phyloP scores from a whole-genome alignment of 2,113 vertebrate genomes.

The Mobula birostris region DNA sequence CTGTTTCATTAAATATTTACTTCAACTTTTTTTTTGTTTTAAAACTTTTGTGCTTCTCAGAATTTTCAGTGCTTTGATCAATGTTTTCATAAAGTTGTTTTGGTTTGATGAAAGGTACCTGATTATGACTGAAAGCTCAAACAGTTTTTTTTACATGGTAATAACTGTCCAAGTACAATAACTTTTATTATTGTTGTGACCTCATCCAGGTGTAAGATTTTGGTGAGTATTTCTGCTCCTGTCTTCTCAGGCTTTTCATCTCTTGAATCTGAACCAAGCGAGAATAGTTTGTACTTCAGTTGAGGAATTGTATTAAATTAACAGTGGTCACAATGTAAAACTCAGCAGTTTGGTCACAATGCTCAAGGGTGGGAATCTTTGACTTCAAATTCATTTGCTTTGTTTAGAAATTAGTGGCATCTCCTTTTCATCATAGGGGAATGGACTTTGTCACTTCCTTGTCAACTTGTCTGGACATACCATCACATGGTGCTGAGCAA shows the following conservation, averaged over 20 bases:
- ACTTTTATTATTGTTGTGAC: conserved; percentile 9
- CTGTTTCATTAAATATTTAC: conserved; percentile 32
- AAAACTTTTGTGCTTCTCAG: neutral
- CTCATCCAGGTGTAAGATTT: neutral
- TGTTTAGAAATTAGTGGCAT: neutral
- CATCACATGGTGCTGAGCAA: neutral
- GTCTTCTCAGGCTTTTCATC: neutral
- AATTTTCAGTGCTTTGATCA: conserved; percentile 23
- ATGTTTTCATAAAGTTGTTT: neutral
- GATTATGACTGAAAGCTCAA: conserved; percentile 3
- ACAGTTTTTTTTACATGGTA: neutral
- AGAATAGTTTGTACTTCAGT: neutral
- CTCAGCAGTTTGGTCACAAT: neutral
- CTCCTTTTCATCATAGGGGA: neutral
- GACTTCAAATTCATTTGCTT: neutral
- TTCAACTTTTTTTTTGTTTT: neutral
- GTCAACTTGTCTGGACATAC: neutral
- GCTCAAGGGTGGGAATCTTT: neutral
- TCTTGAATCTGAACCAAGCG: neutral
- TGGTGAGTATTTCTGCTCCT: neutral
- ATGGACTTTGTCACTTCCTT: neutral
- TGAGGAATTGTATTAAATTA: neutral
- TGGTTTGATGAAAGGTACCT: neutral
- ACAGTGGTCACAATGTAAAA: neutral
- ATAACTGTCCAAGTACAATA: conserved; percentile 14